These are phyloP conservation scores for Scolopax rusticola DNA, from an alignment of 2,797 vertebrate species.

Conservation along the genomic window DNA sequence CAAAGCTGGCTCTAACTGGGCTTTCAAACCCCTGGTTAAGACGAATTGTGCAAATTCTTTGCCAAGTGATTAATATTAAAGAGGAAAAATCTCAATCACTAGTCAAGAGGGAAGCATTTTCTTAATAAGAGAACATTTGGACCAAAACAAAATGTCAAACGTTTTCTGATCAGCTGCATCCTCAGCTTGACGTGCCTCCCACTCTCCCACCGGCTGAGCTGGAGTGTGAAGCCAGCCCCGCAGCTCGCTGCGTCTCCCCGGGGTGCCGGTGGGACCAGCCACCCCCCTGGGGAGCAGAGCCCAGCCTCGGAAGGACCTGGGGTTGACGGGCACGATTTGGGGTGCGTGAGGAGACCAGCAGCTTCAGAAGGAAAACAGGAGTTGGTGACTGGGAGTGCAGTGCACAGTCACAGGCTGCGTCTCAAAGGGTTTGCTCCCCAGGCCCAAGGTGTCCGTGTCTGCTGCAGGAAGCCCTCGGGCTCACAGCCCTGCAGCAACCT, in stretches of 20 bases:
- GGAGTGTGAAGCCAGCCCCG: neutral
- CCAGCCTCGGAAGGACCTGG: neutral
- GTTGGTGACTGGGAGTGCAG: neutral
- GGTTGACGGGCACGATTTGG: neutral
- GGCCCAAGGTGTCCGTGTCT: rapidly evolving
- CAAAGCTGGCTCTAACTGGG: neutral
- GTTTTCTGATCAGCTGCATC: conserved; percentile 62
- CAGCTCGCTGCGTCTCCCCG: neutral
- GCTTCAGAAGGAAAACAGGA: neutral
- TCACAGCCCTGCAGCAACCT: neutral
- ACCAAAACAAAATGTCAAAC: conserved; percentile 62
- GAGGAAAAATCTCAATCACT: conserved; percentile 12
- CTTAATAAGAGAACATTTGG: conserved; percentile 66
- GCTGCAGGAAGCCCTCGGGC: neutral
- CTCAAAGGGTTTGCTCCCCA: neutral
- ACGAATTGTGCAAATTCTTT: conserved; percentile 1
- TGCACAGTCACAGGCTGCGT: neutral
- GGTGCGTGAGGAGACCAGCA: neutral
- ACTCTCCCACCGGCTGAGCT: conserved; percentile 53
- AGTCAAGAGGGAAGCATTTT: conserved; percentile 49
- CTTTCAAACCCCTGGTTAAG: neutral
- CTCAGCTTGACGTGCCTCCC: conserved; percentile 68
- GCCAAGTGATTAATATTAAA: conserved; percentile 43
- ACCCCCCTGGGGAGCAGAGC: neutral
- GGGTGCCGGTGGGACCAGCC: neutral